Evolutionary conservation across 1,140 invertebrate genomes (phyloP).

Genomic region (Phortica variegata): DNA sequence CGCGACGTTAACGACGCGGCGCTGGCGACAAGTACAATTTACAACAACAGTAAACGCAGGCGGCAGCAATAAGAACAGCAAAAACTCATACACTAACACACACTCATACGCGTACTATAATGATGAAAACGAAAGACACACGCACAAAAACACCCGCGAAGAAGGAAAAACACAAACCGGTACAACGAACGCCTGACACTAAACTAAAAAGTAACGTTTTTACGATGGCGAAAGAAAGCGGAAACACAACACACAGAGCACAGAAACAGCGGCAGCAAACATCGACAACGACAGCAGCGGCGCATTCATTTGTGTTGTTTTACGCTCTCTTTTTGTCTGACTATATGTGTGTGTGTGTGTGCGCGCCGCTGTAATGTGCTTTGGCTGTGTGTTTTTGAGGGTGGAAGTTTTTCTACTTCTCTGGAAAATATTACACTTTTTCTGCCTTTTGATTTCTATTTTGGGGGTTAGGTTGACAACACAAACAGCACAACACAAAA

Average conservation of each 20-base stretch:
- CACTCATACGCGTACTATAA: conserved; percentile 14
- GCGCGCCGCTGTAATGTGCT: conserved; percentile 22
- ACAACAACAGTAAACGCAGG: conserved; percentile 11
- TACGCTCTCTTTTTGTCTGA: conserved; percentile 12
- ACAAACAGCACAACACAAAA: no score
- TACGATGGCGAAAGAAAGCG: conserved; percentile 53
- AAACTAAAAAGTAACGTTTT: conserved; percentile 54
- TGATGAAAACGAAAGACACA: conserved; percentile 50
- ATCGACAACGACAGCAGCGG: conserved; percentile 23
- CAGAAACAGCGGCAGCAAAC: conserved; percentile 28
- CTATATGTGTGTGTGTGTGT: conserved; percentile 22
- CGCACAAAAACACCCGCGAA: conserved; percentile 20
- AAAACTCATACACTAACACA: no score
- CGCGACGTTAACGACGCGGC: conserved; percentile 7
- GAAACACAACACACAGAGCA: conserved; percentile 40
- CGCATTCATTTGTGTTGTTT: conserved; percentile 41
- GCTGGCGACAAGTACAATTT: conserved; percentile 3
- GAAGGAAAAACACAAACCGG: conserved; percentile 19
- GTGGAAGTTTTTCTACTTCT: conserved; percentile 54
- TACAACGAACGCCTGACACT: conserved; percentile 46
- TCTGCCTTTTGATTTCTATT: conserved; percentile 6
- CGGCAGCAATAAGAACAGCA: no score
- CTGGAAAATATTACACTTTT: conserved; percentile 50
- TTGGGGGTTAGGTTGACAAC: background rate
- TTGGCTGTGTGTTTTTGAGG: conserved; percentile 37